phyloP scores from a whole-genome alignment of 2,888 invertebrate species.

The Balanococcus diminutus region DNA sequence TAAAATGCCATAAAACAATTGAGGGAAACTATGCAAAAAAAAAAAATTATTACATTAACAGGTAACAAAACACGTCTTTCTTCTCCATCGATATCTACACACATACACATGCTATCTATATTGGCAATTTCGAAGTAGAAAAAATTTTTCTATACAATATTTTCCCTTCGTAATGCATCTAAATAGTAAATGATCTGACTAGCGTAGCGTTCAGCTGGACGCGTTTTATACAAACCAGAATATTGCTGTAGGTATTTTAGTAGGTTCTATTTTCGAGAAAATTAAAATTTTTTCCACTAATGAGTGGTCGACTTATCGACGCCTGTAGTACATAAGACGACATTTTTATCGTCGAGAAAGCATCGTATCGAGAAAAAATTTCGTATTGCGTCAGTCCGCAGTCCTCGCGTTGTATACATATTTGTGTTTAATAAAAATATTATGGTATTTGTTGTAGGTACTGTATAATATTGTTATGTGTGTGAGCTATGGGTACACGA shows the following conservation, averaged over 20 bases:
- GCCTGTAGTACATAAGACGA: too few relatives aligned
- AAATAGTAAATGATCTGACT: not conserved
- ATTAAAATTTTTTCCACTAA: not conserved
- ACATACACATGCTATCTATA: not conserved
- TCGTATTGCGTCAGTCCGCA: not conserved
- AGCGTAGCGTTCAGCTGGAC: conserved; percentile 39
- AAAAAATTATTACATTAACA: conserved; percentile 16
- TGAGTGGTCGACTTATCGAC: too few relatives aligned
- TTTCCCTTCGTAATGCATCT: conserved; percentile 24
- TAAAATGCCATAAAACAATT: conserved; percentile 43
- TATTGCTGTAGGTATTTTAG: not conserved
- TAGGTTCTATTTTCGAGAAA: not conserved
- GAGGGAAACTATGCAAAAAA: not conserved
- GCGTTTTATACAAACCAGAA: conserved; percentile 13
- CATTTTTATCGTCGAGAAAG: not conserved
- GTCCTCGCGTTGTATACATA: not conserved
- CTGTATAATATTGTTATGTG: too few relatives aligned
- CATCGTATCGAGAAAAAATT: conserved; percentile 20
- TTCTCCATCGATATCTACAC: not conserved
- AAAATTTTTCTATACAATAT: not conserved
- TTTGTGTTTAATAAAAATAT: too few relatives aligned
- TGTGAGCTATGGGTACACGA: too few relatives aligned
- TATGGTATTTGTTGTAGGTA: not conserved
- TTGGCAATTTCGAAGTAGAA: conserved; percentile 8
- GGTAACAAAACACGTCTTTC: conserved; percentile 35